Percentiles rank a stretch among this genome's conserved stretches.
Evolutionary conservation across 2,888 invertebrate genomes (phyloP).

Genomic region (Sphecodes monilicornis): DNA sequence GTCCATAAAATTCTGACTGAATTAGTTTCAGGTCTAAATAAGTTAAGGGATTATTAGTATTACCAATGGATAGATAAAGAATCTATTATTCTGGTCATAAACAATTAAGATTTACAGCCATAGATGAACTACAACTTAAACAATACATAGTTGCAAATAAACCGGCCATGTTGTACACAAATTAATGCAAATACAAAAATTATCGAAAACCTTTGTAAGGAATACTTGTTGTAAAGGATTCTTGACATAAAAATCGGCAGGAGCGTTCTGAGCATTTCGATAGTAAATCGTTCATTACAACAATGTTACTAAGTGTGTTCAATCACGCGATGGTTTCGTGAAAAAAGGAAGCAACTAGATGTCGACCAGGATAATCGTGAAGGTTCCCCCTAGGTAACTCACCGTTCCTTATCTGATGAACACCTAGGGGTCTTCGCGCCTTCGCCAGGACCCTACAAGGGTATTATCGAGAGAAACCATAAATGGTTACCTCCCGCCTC

Average conservation of each 20-base stretch:
- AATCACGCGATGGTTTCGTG: constrained; percentile 35
- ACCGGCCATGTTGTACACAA: no score
- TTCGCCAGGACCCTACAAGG: constrained; percentile 14
- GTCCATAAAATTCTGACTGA: no score
- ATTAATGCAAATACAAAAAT: background rate
- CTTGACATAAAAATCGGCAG: background rate
- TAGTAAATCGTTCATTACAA: background rate
- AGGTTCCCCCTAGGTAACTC: constrained; percentile 38
- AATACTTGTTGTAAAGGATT: background rate
- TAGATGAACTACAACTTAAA: background rate
- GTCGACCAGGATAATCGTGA: constrained; percentile 46
- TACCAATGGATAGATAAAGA: no score
- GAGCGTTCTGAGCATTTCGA: background rate
- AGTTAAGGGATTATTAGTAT: no score
- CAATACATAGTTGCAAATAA: no score
- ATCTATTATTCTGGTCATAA: background rate
- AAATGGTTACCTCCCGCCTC: constrained; percentile 39
- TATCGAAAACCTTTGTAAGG: background rate
- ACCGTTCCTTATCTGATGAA: constrained; percentile 53
- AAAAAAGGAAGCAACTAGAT: constrained; percentile 35
- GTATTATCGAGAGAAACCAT: constrained; percentile 58
- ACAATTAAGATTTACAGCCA: background rate
- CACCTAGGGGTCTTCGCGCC: constrained; percentile 53
- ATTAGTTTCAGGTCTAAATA: no score
- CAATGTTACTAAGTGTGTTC: background rate